Percentiles rank a stretch among this genome's conserved stretches.
Evolutionary conservation across 2,888 invertebrate species (phyloP).

Genomic region (Leptopterna dolabrata): DNA sequence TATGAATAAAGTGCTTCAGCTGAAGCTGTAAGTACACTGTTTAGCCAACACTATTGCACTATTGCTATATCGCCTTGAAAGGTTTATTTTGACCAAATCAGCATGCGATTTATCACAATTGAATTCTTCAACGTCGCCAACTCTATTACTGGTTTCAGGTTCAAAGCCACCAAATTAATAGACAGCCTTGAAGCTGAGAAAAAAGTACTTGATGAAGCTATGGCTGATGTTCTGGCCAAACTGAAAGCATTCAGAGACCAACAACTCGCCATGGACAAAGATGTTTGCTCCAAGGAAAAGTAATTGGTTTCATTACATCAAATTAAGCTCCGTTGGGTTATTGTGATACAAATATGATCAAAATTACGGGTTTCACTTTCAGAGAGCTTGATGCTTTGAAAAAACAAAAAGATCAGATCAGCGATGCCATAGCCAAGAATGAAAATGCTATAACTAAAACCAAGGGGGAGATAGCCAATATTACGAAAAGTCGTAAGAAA

Average conservation of each 20-base stretch:
- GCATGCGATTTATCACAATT: too few species aligned
- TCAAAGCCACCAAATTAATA: neutral
- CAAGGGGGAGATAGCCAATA: constrained; percentile 74
- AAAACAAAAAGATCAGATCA: constrained; percentile 72
- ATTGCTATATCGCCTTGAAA: too few species aligned
- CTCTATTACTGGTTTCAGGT: neutral
- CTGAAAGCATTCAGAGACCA: constrained; percentile 74
- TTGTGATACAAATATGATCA: neutral
- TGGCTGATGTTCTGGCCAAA: constrained; percentile 65
- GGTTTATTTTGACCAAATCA: too few species aligned
- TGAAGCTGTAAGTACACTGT: constrained; percentile 74
- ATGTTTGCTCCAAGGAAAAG: constrained; percentile 62
- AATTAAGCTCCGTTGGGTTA: neutral
- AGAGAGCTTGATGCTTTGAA: constrained; percentile 73
- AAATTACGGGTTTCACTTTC: neutral
- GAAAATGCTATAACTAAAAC: constrained; percentile 69
- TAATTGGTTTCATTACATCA: constrained; percentile 15
- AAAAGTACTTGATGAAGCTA: constrained; percentile 64
- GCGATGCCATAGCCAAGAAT: constrained; percentile 67
- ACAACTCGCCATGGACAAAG: constrained; percentile 63
- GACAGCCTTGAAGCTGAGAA: constrained; percentile 68
- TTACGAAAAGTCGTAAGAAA: constrained; percentile 81
- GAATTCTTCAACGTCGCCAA: too few species aligned
- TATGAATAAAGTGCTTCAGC: constrained; percentile 79
- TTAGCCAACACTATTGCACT: neutral